These are phyloP conservation scores for Drosophila quinaria DNA, from an alignment of 2,888 invertebrate genomes.

Conservation along the genomic window DNA sequence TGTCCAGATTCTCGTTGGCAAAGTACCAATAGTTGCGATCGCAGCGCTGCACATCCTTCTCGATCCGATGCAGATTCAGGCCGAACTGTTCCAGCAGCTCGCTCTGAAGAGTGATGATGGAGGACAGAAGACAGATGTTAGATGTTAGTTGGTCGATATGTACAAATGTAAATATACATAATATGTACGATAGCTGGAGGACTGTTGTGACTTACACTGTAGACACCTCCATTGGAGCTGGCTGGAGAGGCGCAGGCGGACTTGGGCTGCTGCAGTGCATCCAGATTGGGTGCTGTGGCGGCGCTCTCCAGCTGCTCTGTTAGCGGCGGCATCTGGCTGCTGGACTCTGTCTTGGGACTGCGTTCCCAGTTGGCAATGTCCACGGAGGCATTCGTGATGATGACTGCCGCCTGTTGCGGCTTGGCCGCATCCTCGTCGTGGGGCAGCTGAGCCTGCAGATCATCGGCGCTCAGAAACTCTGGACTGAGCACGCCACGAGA, in stretches of 20 bases:
- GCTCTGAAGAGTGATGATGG: slow-evolving; percentile 86
- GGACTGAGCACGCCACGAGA: slow-evolving; percentile 77
- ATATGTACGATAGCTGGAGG: neutral
- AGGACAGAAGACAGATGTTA: too few species aligned
- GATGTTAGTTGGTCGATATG: neutral
- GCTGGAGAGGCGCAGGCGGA: slow-evolving; percentile 94
- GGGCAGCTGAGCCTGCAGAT: slow-evolving; percentile 82
- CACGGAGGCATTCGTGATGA: slow-evolving; percentile 90
- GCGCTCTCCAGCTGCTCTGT: slow-evolving; percentile 86
- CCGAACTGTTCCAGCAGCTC: slow-evolving; percentile 94
- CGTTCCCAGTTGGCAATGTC: slow-evolving; percentile 87
- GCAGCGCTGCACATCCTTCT: slow-evolving; percentile 98
- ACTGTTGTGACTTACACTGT: slow-evolving; percentile 89
- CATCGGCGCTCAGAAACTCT: slow-evolving; percentile 86
- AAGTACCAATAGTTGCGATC: slow-evolving; percentile 98
- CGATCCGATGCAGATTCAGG: slow-evolving; percentile 96
- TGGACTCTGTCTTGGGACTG: slow-evolving; percentile 85
- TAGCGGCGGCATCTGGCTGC: slow-evolving; percentile 87
- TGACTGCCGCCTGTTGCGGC: slow-evolving; percentile 88
- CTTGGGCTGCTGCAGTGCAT: slow-evolving; percentile 85
- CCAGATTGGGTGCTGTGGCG: slow-evolving; percentile 54
- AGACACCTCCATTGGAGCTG: slow-evolving; percentile 96
- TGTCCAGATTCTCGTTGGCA: slow-evolving; percentile 94
- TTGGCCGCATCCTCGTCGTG: slow-evolving; percentile 55
- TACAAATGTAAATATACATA: too few species aligned